Conservation (phyloP, 1,140 invertebrate species). For the Grapholita molesta region DNA sequence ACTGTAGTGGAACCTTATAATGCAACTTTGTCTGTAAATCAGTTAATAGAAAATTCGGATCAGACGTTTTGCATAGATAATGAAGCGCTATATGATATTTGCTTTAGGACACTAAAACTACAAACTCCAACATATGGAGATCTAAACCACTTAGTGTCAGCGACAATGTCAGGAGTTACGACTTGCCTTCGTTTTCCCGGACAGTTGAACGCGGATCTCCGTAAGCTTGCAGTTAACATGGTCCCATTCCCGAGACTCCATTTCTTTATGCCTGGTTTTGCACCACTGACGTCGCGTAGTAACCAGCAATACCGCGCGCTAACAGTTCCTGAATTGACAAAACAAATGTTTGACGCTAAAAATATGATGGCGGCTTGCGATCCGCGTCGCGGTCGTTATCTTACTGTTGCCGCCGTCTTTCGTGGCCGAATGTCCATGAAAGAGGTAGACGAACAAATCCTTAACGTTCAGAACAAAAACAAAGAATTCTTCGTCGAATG, state of each 20-base stretch:
- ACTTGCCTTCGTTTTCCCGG: neutral
- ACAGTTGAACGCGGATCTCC: constrained; percentile 80
- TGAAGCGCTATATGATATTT: constrained; percentile 93
- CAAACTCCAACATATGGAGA: constrained; percentile 88
- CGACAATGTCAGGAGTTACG: constrained; percentile 84
- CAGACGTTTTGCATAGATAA: constrained; percentile 80
- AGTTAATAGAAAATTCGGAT: constrained; percentile 88
- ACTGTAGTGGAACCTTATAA: constrained; percentile 93
- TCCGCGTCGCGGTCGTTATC: constrained; percentile 81
- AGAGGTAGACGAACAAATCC: constrained; percentile 53
- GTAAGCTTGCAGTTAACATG: constrained; percentile 98
- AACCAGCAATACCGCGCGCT: constrained; percentile 84
- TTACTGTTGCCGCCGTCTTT: constrained; percentile 82
- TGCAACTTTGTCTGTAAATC: constrained; percentile 87
- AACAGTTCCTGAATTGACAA: constrained; percentile 86
- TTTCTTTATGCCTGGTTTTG: constrained; percentile 90
- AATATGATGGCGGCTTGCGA: constrained; percentile 83
- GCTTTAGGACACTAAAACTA: constrained; percentile 90
- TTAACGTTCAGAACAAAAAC: constrained; percentile 94
- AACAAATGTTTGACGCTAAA: constrained; percentile 78
- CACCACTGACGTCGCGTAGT: constrained; percentile 77
- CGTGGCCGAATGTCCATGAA: constrained; percentile 88
- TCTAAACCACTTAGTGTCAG: constrained; percentile 85
- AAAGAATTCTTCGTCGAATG: constrained; percentile 94
- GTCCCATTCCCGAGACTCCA: constrained; percentile 93